Evolutionary conservation across 2,797 vertebrate genomes (phyloP).

Genomic region (Adrianichthys oophorus): DNA sequence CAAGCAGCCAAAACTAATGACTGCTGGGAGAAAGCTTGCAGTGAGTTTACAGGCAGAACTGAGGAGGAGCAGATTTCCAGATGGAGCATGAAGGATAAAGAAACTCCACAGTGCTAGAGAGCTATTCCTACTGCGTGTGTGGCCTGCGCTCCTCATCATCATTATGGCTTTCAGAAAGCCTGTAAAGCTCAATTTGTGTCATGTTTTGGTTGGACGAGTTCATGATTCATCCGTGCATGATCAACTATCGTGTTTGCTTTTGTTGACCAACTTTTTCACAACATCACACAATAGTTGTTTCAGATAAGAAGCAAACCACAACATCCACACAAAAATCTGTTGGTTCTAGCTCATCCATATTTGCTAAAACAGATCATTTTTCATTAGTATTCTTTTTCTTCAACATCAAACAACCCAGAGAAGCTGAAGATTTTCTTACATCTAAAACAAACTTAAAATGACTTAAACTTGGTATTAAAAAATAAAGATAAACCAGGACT

Average conservation of each 20-base stretch:
- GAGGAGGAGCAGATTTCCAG: slow-evolving; percentile 55
- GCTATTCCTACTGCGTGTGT: slow-evolving; percentile 18
- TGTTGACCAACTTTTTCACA: background rate
- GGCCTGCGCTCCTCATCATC: slow-evolving; percentile 28
- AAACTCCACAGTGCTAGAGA: slow-evolving; percentile 33
- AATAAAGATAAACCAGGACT: too few relatives aligned
- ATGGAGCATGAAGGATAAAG: slow-evolving; percentile 44
- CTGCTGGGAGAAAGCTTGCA: slow-evolving; percentile 43
- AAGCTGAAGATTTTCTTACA: too few relatives aligned
- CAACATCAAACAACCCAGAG: too few relatives aligned
- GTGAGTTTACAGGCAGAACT: slow-evolving; percentile 46
- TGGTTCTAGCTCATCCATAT: too few relatives aligned
- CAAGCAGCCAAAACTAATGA: slow-evolving; percentile 38
- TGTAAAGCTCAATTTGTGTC: slow-evolving; percentile 19
- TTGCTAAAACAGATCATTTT: too few relatives aligned
- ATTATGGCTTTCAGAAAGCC: slow-evolving; percentile 21
- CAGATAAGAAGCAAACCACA: too few relatives aligned
- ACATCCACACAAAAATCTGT: too few relatives aligned
- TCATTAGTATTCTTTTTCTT: too few relatives aligned
- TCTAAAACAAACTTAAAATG: too few relatives aligned
- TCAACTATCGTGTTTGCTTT: background rate
- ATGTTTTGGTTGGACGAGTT: slow-evolving; percentile 16
- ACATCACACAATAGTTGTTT: too few relatives aligned
- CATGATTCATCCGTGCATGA: slow-evolving; percentile 10
- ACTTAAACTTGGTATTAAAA: too few relatives aligned